Evolutionary conservation across 2,797 vertebrate genomes (phyloP).

Genomic region (Melanotaenia parkinsoni): DNA sequence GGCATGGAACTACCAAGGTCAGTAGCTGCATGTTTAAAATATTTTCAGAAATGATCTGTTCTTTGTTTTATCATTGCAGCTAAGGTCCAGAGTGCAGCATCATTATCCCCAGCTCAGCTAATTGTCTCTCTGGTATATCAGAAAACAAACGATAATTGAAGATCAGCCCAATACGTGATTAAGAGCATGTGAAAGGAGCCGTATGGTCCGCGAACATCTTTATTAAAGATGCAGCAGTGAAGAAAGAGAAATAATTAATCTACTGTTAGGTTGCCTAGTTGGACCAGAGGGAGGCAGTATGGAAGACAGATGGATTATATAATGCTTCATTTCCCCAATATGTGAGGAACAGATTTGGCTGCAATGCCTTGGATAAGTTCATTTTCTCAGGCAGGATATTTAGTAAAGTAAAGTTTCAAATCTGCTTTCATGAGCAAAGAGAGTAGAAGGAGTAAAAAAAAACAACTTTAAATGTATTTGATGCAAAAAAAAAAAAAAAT

Average conservation of each 20-base stretch:
- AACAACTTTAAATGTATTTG: no score
- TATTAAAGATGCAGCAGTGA: constrained; percentile 22
- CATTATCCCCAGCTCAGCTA: background rate
- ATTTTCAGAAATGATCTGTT: no score
- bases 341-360: constrained; percentile 24
- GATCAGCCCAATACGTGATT: background rate
- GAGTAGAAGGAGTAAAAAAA: background rate
- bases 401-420: background rate
- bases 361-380: background rate
- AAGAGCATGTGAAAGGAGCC: background rate
- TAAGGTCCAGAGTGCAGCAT: no score
- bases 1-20: no score
- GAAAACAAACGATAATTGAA: background rate
- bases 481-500: no score
- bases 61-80: no score
- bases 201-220: constrained; percentile 3
- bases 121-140: background rate
- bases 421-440: background rate
- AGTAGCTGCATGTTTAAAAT: no score
- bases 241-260: constrained; percentile 25
- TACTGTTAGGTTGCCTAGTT: constrained; percentile 15
- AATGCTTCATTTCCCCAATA: constrained; percentile 39
- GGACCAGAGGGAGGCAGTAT: constrained; percentile 23
- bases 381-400: constrained; percentile 2
- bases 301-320: constrained; percentile 39